These are phyloP conservation scores for Speoplatyrhinus poulsoni DNA, from an alignment of 2,113 vertebrate species.

Conservation along the genomic window DNA sequence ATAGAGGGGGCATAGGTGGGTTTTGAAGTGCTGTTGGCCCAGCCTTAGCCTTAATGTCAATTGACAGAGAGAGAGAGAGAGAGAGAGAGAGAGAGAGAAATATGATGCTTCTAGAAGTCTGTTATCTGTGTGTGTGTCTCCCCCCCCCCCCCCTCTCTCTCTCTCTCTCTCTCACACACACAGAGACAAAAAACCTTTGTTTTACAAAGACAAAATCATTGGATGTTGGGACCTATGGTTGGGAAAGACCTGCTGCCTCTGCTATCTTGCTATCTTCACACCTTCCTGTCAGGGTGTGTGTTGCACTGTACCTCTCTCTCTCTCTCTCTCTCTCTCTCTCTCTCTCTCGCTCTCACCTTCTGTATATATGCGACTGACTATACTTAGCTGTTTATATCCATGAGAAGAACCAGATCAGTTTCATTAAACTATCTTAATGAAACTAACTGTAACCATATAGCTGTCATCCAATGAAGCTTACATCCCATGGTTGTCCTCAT, in stretches of 20 bases:
- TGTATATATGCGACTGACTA: slow-evolving; percentile 23
- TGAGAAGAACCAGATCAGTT: too few relatives aligned
- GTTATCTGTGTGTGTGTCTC: neutral
- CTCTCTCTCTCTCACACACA: slow-evolving; percentile 10
- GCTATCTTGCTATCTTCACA: slow-evolving; percentile 24
- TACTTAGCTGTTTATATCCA: slow-evolving; percentile 1
- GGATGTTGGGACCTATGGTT: slow-evolving; percentile 37
- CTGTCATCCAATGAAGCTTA: too few relatives aligned
- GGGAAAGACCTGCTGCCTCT: slow-evolving; percentile 1
- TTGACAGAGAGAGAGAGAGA: slow-evolving; percentile 19
- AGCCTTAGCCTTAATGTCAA: slow-evolving; percentile 26
- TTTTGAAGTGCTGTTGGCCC: slow-evolving; percentile 20
- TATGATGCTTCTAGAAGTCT: too few relatives aligned
- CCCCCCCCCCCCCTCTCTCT: slow-evolving; percentile 25
- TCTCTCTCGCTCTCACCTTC: slow-evolving; percentile 1
- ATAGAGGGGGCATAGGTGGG: too few relatives aligned
- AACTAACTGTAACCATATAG: too few relatives aligned
- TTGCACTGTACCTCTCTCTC: slow-evolving; percentile 13
- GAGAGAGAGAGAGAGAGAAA: slow-evolving; percentile 41
- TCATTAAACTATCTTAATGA: too few relatives aligned
- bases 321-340: slow-evolving; percentile 3
- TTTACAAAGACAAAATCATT: slow-evolving; percentile 59
- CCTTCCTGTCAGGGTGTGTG: slow-evolving; percentile 8
- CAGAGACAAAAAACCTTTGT: slow-evolving; percentile 17
- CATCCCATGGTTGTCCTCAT: slow-evolving; percentile 1